A percentile compares a stretch with the other conserved stretches of the same genome.
Conservation (phyloP, 2,888 invertebrate genomes). For the Gymnoscelis rufifasciata region DNA sequence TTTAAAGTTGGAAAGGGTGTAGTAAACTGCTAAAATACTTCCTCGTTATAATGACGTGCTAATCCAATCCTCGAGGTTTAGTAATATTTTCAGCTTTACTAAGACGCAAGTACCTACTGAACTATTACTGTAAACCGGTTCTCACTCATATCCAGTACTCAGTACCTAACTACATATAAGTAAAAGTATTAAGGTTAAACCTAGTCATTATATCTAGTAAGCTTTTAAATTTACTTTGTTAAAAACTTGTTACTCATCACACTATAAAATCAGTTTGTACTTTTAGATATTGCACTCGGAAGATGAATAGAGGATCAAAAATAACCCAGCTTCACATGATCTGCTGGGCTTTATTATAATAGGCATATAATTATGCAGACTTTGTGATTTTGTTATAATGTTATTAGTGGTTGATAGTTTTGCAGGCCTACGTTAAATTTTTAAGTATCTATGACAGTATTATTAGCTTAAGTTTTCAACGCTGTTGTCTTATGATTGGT, state of each 20-base stretch:
- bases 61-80: too few species aligned
- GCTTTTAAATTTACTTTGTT: slow-evolving; percentile 10
- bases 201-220: slow-evolving; percentile 9
- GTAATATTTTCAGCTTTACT: too few species aligned
- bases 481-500: slow-evolving; percentile 54
- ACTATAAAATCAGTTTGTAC: neutral
- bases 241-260: slow-evolving; percentile 24
- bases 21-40: too few species aligned
- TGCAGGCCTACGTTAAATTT: slow-evolving; percentile 29
- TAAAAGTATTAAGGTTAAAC: neutral
- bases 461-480: slow-evolving; percentile 34
- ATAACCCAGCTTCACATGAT: neutral
- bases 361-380: neutral
- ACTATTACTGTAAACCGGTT: too few species aligned
- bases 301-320: neutral
- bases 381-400: neutral
- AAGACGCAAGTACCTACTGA: too few species aligned
- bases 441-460: slow-evolving; percentile 25
- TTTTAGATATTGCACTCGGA: neutral
- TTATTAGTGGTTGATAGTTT: slow-evolving; percentile 4
- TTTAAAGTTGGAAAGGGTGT: too few species aligned
- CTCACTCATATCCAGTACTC: too few species aligned
- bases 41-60: too few species aligned
- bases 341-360: too few species aligned
- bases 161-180: neutral